Conservation (phyloP, 1,140 invertebrate species). For the Drosophila ercepeae region DNA sequence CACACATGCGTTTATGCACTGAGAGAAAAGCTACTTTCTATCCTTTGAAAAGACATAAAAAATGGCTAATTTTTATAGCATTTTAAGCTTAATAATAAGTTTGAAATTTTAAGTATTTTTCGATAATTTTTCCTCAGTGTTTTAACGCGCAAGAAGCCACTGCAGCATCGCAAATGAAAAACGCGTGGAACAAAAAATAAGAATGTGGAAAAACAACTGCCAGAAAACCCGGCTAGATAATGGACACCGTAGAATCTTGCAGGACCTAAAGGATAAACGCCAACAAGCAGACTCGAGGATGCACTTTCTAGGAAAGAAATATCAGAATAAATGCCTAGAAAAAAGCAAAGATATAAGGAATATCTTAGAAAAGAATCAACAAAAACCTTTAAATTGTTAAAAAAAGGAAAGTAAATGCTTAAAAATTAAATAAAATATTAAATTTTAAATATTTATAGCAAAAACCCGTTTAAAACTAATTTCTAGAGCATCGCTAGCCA, state of each 20-base stretch:
- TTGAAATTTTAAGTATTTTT: too few relatives aligned
- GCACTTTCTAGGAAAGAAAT: neutral
- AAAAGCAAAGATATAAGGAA: too few relatives aligned
- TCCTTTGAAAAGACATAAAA: too few relatives aligned
- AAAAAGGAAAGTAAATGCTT: too few relatives aligned
- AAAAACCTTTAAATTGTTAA: too few relatives aligned
- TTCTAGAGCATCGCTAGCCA: neutral
- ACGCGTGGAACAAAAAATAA: constrained; percentile 14
- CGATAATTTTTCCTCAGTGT: neutral
- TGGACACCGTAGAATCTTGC: constrained; percentile 65
- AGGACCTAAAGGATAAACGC: constrained; percentile 13
- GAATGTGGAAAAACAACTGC: constrained; percentile 7
- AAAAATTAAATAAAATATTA: too few relatives aligned
- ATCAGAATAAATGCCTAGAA: neutral
- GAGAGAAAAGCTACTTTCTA: neutral
- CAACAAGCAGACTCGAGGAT: neutral
- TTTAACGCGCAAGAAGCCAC: neutral
- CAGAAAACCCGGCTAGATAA: constrained; percentile 50
- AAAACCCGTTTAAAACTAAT: too few relatives aligned
- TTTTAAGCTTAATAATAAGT: too few relatives aligned
- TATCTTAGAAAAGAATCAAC: too few relatives aligned
- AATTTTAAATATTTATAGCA: too few relatives aligned
- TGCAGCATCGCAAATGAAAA: constrained; percentile 39
- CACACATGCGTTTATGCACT: constrained; percentile 10
- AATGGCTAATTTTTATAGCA: too few relatives aligned